Base-by-base conservation (phyloP, 2,888 invertebrate species). In the Caenorhabditis sp. region DNA sequence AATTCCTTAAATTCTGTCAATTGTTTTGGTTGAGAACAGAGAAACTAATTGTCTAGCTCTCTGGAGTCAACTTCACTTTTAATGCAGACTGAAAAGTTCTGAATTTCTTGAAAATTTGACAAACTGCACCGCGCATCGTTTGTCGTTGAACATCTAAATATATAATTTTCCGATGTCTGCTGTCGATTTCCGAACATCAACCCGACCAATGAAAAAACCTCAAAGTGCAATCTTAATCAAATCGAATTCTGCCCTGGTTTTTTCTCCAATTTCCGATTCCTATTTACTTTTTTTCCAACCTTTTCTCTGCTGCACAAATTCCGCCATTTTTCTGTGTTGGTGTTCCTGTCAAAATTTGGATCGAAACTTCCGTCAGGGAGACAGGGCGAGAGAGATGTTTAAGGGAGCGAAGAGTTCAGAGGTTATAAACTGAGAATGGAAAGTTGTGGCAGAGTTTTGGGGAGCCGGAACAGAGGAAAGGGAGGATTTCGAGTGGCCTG, bases 161-260 rank as follows among this genome's bases (percentile, higher is more conserved):
- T 49, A 47, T 49, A 49, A 16, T 47, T 47, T 14, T 47, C 24
- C 44, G 22, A 38, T 61, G 12, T 44, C 44, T 64, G 10, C 28
- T 41, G 61, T 41, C 61, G 41, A n/a, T 26, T 12, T 24, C 49
- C 44, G 19, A 26, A 54, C 26, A 54, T 51, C 51, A 51, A 14
- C 5, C 35, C n/a, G 14, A 47, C 8, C 38, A n/a, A 16, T n/a
- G n/a, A 35, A 51, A 66, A 66, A 49, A 51, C 49, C 19, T 31
- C 49, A 66, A 66, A 66, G 66, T 66, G 66, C 66, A 66, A 66
- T 49, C 64, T 31, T 66, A 49, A 66, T 51, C 49, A 47, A 66
- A 66, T 35, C 24, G 28, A 28, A 49, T 49, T 47, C 58, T n/a
- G 2, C 31, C 8, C n/a, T 16, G 31, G 14, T 47, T 54, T 54